Base-by-base conservation (phyloP, 1,140 invertebrate genomes). In the Brachionus rotundiformis region DNA sequence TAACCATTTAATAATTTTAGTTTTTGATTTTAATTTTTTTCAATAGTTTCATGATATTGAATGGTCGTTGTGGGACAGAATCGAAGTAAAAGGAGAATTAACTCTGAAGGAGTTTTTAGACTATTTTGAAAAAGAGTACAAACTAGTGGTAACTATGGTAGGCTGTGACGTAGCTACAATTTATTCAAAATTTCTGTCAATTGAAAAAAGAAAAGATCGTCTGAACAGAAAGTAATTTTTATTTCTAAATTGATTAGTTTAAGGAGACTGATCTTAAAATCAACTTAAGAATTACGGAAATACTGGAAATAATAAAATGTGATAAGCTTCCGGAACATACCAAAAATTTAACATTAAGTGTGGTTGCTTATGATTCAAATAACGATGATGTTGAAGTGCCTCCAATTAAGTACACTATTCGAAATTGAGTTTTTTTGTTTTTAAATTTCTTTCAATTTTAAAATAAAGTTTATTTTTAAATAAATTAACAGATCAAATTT, bases 11-110 rank as follows among this genome's bases (percentile, higher is more conserved):
- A 8, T 23, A 73, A 25, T 13, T 41, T 25, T 4, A 44, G 13
- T 44, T 25, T 27, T 44, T 73, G 3, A 13, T 11, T 13, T 25
- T 23, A 44, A 8, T 44, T 44, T 73, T 73, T 19, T 6, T 73
- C 13, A 76, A 83, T n/a, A 90, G 85, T 98, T 97, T 87, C 94
- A 96, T 85, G 94, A 95, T 29, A 93, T 91, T 65, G 93, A 97
- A 84, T 99, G 96, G 92, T 98, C 96, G 0, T 89, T 99, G 8
- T 99, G 98, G 98, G 97, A 99, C 87, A 91, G 96, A 75, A 96
- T 99, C 87, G 96, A 98, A 86, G 92, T 99, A 0, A 89, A 93
- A 71, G 96, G 95, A 7, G 95, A 98, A 85, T 90, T 98, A 86
- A 98, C 96, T 0, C 88, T 99, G 16, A 90, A 93, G 84, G 92